Base-by-base conservation (phyloP, 2,888 invertebrate species). In the Uloborus plumipes region DNA sequence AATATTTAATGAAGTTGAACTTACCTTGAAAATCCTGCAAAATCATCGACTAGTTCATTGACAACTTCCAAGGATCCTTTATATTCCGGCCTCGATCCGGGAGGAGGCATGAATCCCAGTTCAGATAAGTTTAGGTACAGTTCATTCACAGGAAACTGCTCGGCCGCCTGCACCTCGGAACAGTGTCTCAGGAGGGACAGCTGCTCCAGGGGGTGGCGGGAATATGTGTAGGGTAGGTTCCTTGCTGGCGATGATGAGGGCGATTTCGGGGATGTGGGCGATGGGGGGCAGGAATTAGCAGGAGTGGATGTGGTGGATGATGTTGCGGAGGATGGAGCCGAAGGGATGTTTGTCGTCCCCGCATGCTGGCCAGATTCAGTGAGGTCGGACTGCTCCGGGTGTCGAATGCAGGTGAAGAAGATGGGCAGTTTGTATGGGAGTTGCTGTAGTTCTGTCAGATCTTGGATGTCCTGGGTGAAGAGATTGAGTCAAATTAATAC, bases 301-400 rank as follows among this genome's bases (percentile, higher is more conserved):
- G 80, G 64, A 11, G 80, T 59, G 14, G 62, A 74, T 16, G 80
- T 74, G 55, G 31, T 73, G 62, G 67, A 61, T 2, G 79, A 61
- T 14, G 78, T 55, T 14, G 71, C 18, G 14, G 65, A 18, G 22
- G 74, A 3, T 26, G 77, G 47, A 15, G 66, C 55, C 7, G 53
- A 49, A 6, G 62, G 6, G 14, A 50, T 18, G 9, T 39, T 49
- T 6, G 73, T 16, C n/a, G 73, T 16, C n/a, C 65, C 61, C 2
- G 83, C 83, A 39, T 83, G 83, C 58, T 83, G 83, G 14, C 83
- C 83, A 13, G 83, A 83, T 62, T 83, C 83, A 7, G 83, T 83
- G 16, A 83, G 69, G 47, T 83, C 83, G 1, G 83, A 83, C 64
- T 75, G 67, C 9, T 67, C 66, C 4, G 83, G 83, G 49, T 83